A percentile compares a stretch with the other conserved stretches of the same genome.
Conservation (phyloP, 2,888 invertebrate species). For the Conomelus anceps region DNA sequence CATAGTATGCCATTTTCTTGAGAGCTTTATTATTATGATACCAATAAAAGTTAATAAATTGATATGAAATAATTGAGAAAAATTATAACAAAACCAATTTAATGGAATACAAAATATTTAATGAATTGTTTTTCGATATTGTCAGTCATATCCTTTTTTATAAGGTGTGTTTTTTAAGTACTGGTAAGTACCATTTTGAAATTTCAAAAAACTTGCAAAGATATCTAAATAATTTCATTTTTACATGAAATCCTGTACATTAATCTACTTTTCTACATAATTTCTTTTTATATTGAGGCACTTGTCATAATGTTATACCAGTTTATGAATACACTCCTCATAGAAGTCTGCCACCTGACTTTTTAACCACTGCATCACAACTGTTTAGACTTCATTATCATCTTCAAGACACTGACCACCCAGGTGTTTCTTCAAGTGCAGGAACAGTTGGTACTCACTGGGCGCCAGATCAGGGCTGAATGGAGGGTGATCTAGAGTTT, state of each 20-base stretch:
- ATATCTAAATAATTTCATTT: not conserved
- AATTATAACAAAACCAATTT: too few species aligned
- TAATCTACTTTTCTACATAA: slow-evolving; percentile 21
- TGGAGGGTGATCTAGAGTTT: slow-evolving; percentile 25
- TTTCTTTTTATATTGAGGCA: slow-evolving; percentile 21
- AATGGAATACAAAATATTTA: too few species aligned
- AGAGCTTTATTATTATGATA: too few species aligned
- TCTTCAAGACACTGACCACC: slow-evolving; percentile 17
- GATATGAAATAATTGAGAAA: too few species aligned
- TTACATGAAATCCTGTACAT: not conserved
- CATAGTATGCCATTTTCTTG: too few species aligned
- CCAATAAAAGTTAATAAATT: too few species aligned
- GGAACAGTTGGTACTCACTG: too few species aligned
- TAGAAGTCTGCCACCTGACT: slow-evolving; percentile 16
- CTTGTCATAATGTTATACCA: slow-evolving; percentile 12
- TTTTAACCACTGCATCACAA: not conserved
- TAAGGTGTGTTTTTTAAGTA: not conserved
- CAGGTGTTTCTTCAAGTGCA: too few species aligned
- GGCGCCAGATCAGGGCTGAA: too few species aligned
- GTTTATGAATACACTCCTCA: too few species aligned
- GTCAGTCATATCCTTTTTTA: too few species aligned
- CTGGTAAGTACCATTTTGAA: not conserved
- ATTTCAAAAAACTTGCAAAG: not conserved
- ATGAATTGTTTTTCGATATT: too few species aligned
- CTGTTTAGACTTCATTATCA: slow-evolving; percentile 4